Percentiles rank a stretch among this genome's conserved stretches.
These are phyloP conservation scores for Mustela nigripes DNA, from an alignment of 2,113 vertebrate species.

Conservation along the genomic window DNA sequence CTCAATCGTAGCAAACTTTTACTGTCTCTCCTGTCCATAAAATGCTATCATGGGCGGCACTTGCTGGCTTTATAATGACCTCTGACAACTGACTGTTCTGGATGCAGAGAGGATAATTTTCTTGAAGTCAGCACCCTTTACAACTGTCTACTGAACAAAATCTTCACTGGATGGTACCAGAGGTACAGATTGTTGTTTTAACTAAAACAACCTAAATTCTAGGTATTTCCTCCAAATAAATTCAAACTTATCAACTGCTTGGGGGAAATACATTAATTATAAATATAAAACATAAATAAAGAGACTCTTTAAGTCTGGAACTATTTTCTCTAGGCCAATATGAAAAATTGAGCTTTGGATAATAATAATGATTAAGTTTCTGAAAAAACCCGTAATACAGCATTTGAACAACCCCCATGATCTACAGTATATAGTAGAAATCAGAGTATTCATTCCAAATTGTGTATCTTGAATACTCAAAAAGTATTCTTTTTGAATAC, in stretches of 20 bases:
- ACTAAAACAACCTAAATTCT: conserved; percentile 2
- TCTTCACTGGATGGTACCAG: neutral
- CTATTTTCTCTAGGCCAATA: neutral
- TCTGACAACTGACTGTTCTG: neutral
- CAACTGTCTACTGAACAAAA: neutral
- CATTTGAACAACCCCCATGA: neutral
- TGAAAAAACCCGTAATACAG: neutral
- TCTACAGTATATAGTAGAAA: neutral
- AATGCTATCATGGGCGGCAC: neutral
- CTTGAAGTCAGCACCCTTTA: neutral
- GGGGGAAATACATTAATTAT: neutral
- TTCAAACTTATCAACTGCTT: neutral
- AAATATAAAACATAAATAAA: neutral
- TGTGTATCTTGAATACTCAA: neutral
- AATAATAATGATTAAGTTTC: neutral
- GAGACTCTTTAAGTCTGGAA: neutral
- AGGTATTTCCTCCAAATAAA: conserved; percentile 13
- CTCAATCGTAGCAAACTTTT: neutral
- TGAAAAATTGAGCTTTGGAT: neutral
- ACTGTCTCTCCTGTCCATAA: neutral
- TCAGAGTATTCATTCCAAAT: neutral
- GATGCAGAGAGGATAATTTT: neutral
- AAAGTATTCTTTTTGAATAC: neutral
- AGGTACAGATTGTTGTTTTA: neutral
- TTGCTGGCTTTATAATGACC: neutral